Evolutionary conservation across 2,888 invertebrate genomes (phyloP).

Genomic region (Leptinotarsa tumamoca): DNA sequence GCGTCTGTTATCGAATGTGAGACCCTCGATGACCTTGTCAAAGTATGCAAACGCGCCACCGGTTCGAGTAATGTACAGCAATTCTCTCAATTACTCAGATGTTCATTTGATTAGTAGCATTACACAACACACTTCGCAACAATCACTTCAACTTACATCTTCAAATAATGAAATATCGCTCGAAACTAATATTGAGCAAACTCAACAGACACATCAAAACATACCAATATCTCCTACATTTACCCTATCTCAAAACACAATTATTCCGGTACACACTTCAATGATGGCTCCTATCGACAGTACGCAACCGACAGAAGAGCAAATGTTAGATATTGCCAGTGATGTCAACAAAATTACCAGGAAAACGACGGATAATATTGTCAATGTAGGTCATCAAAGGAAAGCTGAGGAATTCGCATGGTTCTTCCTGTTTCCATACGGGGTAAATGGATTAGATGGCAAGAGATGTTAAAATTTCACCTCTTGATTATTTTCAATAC

Average conservation of each 20-base stretch:
- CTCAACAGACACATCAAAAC: not conserved
- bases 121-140: no score
- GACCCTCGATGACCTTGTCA: no score
- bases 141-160: no score
- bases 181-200: not conserved
- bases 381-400: not conserved
- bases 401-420: not conserved
- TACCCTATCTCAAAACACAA: not conserved
- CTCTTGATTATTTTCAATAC: not conserved
- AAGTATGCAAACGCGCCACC: no score
- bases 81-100: no score
- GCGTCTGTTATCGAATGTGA: no score
- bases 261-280: constrained; percentile 19
- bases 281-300: constrained; percentile 11
- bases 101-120: no score
- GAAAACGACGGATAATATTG: not conserved
- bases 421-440: not conserved
- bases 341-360: not conserved
- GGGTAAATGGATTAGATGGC: not conserved
- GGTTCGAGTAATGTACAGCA: no score
- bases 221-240: not conserved
- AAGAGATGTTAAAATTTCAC: not conserved
- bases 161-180: no score
- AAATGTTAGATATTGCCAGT: not conserved
- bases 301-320: constrained; percentile 1